Conservation (phyloP, 2,797 vertebrate genomes). For the Echeneis naucrates region DNA sequence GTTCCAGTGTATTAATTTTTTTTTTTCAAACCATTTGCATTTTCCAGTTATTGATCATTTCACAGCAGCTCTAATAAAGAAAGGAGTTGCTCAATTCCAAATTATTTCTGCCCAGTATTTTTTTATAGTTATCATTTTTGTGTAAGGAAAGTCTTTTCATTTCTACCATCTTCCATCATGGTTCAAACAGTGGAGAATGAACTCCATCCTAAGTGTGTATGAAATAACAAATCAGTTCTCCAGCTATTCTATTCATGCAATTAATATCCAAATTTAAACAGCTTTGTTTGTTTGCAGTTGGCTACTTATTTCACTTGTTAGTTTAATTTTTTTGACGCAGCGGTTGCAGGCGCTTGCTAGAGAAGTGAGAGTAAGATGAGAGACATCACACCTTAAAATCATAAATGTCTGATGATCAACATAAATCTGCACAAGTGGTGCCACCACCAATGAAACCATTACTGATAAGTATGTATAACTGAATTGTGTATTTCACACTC, state of each 20-base stretch:
- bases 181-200: not conserved
- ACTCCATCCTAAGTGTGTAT: not conserved
- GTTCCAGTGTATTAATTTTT: too few species aligned
- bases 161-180: not conserved
- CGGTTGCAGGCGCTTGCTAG: not conserved
- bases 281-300: not conserved
- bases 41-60: not conserved
- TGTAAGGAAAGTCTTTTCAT: not conserved
- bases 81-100: not conserved
- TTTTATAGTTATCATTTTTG: too few species aligned
- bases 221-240: not conserved
- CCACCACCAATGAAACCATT: not conserved
- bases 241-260: not conserved
- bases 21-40: not conserved
- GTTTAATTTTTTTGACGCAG: not conserved
- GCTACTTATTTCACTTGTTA: not conserved
- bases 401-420: not conserved
- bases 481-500: too few species aligned
- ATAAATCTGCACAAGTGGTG: not conserved
- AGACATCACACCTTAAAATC: not conserved
- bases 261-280: not conserved
- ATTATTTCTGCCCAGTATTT: not conserved
- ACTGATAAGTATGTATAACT: too few species aligned
- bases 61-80: not conserved
- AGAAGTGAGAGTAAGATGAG: not conserved